Base-by-base conservation (phyloP, 1,140 invertebrate genomes). In the Zaprionus kolodkinae region DNA sequence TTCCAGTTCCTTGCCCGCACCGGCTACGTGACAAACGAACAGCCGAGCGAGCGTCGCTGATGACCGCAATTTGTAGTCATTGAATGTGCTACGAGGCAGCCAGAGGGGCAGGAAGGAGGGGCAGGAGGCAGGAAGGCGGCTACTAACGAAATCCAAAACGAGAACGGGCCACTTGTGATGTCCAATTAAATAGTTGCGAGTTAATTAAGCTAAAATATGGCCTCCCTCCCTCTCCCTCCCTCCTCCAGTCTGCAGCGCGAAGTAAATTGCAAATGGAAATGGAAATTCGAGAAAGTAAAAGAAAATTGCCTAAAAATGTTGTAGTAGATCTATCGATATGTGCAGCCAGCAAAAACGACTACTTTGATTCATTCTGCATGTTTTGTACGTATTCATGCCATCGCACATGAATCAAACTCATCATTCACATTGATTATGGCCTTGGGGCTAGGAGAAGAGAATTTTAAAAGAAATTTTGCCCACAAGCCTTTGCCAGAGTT, bases 171-270 rank as follows among this genome's bases (percentile, higher is more conserved):
- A 75, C 77, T 79, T 82, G 80, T 78, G 40, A 45, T 45, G 40
- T 45, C 74, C 80, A 83, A 81, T 83, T 82, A 82, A 82, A 83
- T 78, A 83, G 80, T 83, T 82, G 80, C 80, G 82, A 83, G 80
- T 83, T 83, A 83, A 83, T 83, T 83, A 83, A 83, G 79, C 79
- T 83, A 83, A 83, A 83, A 83, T 83, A 83, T 83, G 59, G 67
- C 79, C 79, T 68, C 1, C 21, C 2, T 2, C 21, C 2, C 21
- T 2, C 2, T 21, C 21, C 21, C 21, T 21, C 21, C 21, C 21
- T 2, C 2, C 21, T 21, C 21, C 21, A n/a, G n/a, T n/a, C n/a
- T n/a, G 27, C 27, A 30, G 27, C 27, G 27, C 27, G 27, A 30
- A 30, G 27, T 6, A 30, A 21, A 21, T 21, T 21, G 21, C 21